Percentiles rank a stretch among this genome's conserved stretches.
Conservation (phyloP, 2,888 invertebrate species). For the Mimachlamys varia region DNA sequence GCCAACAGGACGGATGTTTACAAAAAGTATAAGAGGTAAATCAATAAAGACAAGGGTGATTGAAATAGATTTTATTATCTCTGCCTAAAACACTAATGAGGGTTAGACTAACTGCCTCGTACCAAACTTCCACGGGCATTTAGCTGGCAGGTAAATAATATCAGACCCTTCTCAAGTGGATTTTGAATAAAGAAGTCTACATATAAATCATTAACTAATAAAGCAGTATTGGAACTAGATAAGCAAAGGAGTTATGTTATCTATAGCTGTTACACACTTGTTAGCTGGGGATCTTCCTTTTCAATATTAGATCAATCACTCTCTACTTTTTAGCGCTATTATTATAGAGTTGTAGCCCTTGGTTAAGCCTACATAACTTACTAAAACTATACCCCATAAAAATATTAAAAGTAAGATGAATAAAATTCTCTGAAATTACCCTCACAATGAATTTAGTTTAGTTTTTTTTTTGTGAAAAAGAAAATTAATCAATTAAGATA, state of each 20-base stretch:
- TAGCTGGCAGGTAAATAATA: constrained; percentile 25
- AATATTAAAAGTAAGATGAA: not conserved
- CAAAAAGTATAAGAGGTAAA: constrained; percentile 55
- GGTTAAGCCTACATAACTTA: not conserved
- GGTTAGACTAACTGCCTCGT: constrained; percentile 17
- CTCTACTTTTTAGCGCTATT: not conserved
- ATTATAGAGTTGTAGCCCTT: not conserved
- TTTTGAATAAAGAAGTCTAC: constrained; percentile 7
- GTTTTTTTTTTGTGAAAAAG: too few species aligned
- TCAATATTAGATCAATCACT: not conserved
- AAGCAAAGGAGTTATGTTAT: not conserved
- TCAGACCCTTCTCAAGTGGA: not conserved
- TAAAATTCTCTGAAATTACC: not conserved
- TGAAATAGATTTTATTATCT: constrained; percentile 57
- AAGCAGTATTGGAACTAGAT: constrained; percentile 18
- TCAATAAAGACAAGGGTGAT: constrained; percentile 52
- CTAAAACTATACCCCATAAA: not conserved
- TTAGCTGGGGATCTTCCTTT: not conserved
- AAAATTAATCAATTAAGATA: too few species aligned
- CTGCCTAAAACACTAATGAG: constrained; percentile 53
- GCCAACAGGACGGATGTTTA: constrained; percentile 54
- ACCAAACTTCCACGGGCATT: constrained; percentile 20
- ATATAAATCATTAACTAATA: constrained; percentile 12
- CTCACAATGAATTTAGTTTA: too few species aligned
- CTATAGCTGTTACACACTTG: not conserved